Percentiles rank a stretch among this genome's conserved stretches.
Evolutionary conservation across 2,113 vertebrate species (phyloP).

Genomic region (Xenus cinereus): DNA sequence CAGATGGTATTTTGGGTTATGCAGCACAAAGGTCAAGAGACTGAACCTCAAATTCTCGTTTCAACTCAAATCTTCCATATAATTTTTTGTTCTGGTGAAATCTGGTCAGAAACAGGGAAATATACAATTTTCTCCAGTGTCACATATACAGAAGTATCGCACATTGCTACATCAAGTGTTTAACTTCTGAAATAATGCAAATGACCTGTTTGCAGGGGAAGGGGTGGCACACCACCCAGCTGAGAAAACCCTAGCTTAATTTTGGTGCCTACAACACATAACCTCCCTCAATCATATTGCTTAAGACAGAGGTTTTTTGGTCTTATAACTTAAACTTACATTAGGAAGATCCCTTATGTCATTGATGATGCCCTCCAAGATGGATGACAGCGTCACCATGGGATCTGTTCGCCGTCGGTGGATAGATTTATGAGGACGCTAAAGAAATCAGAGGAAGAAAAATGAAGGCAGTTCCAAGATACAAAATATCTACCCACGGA

Average conservation of each 20-base stretch:
- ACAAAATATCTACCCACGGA: neutral
- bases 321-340: constrained; percentile 74
- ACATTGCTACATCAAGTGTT: neutral
- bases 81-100: neutral
- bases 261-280: neutral
- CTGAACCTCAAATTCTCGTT: neutral
- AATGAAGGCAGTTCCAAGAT: neutral
- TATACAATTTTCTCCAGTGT: neutral
- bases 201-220: neutral
- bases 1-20: neutral
- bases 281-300: neutral
- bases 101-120: neutral
- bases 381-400: constrained; percentile 95
- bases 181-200: neutral
- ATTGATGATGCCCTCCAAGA: constrained; percentile 95
- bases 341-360: constrained; percentile 96
- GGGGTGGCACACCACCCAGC: neutral
- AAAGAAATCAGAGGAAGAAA: constrained; percentile 16
- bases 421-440: constrained; percentile 98
- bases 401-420: constrained; percentile 95
- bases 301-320: neutral
- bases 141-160: neutral
- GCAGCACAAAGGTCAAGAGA: neutral
- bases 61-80: neutral
- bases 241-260: neutral